Percentiles rank a stretch among this genome's conserved stretches.
Evolutionary conservation across 2,888 invertebrate genomes (phyloP).

Genomic region (Hyalella azteca): DNA sequence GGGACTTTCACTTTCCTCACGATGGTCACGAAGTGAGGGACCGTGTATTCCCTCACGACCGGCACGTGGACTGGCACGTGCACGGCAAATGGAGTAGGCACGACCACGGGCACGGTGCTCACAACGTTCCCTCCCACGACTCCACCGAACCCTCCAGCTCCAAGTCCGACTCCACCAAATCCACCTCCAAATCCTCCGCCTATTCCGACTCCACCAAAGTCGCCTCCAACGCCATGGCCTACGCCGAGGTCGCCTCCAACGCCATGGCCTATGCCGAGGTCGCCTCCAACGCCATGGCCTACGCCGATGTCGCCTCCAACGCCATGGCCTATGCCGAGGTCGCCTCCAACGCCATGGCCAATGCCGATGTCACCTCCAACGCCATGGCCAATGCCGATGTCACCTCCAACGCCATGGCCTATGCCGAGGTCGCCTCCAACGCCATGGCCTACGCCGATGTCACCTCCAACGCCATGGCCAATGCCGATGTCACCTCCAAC

Average conservation of each 20-base stretch:
- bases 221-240: not conserved
- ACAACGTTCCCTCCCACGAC: slow-evolving; percentile 19
- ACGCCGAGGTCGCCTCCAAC: not conserved
- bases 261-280: not conserved
- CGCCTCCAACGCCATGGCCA: not conserved
- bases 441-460: not conserved
- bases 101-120: slow-evolving; percentile 7
- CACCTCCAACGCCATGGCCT: not conserved
- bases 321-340: no score
- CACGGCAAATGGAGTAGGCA: not conserved
- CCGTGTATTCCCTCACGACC: slow-evolving; percentile 15
- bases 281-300: not conserved
- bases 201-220: not conserved
- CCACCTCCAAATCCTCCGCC: slow-evolving; percentile 3
- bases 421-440: not conserved
- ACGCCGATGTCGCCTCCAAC: not conserved
- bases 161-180: not conserved
- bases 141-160: slow-evolving; percentile 15
- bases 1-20: slow-evolving; percentile 23
- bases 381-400: not conserved
- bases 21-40: slow-evolving; percentile 26
- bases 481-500: not conserved
- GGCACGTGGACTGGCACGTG: slow-evolving; percentile 29
- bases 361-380: not conserved
- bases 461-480: not conserved